Base-by-base conservation (phyloP, 1,140 invertebrate species). In the Paramacrobiotus metropolitanus region DNA sequence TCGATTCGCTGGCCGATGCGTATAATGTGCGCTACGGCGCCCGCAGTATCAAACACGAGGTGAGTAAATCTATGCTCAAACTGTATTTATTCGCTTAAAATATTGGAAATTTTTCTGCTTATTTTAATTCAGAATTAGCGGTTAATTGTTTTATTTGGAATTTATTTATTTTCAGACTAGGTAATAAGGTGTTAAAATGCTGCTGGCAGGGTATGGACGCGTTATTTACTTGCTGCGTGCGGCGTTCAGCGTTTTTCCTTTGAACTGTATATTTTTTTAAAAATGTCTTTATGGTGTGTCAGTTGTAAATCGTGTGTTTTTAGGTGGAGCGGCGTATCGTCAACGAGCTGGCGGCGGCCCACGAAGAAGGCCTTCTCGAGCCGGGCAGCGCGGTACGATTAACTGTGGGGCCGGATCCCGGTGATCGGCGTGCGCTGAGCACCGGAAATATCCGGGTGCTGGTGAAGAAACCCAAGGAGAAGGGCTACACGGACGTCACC, bases 1-100 rank as follows among this genome's bases (percentile, higher is more conserved):
- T 90, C 60, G 83, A 87, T 60, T 79, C 82, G 1, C 74, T 92
- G 34, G 83, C 85, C 0, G 83, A 87, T 73, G 87, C 87, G 21
- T 92, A 91, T 72, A 86, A 91, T 75, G 79, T 85, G n/a, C 83
- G 87, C 76, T 91, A 91, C 71, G 87, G 88, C 31, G 88, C 88
- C 29, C 78, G 88, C 62, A 88, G 85, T 2, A 88, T 92, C 61
- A 90, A 91, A 74, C 84, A 91, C 71, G 87, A 91, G 77, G 48
- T 55, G 15, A 24, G 24, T 55, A 40, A 40, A 40, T n/a, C 9
- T 40, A 15, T 40, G 34, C 34, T 40, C 34, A 40, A 40, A n/a
- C n/a, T n/a, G n/a, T n/a, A n/a, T n/a, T n/a, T n/a, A n/a, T n/a
- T n/a, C 34, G n/a, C 9, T 15, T 40, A n/a, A n/a, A 40, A 9